Percentiles rank a stretch among this genome's conserved stretches.
These are phyloP conservation scores for Agrotis segetum DNA, from an alignment of 2,888 invertebrate species.

Conservation along the genomic window DNA sequence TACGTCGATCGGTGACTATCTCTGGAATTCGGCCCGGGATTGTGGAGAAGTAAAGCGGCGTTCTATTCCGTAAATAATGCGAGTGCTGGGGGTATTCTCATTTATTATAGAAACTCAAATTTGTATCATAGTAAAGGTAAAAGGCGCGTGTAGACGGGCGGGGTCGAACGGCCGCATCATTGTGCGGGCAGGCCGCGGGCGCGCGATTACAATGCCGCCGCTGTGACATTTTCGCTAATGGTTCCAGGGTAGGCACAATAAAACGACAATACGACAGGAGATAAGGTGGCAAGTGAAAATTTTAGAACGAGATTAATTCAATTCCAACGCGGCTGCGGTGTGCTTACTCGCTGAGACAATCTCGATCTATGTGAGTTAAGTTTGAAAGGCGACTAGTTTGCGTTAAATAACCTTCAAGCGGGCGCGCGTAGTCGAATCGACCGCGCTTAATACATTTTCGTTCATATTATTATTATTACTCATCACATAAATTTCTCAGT, in stretches of 20 bases:
- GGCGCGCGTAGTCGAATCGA: no score
- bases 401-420: no score
- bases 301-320: slow-evolving; percentile 89
- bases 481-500: no score
- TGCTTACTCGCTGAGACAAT: slow-evolving; percentile 59
- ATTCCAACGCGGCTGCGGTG: slow-evolving; percentile 73
- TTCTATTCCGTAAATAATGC: slow-evolving; percentile 76
- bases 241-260: slow-evolving; percentile 90
- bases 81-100: slow-evolving; percentile 75
- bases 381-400: slow-evolving; percentile 4
- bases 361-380: slow-evolving; percentile 22
- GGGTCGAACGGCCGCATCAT: slow-evolving; percentile 88
- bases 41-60: slow-evolving; percentile 68
- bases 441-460: no score
- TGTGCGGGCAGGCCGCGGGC: slow-evolving; percentile 86
- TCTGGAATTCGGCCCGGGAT: slow-evolving; percentile 68
- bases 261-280: slow-evolving; percentile 90
- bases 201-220: slow-evolving; percentile 88
- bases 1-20: slow-evolving; percentile 68
- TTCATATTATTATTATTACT: no score
- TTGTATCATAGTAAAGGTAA: slow-evolving; percentile 89
- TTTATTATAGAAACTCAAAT: slow-evolving; percentile 88
- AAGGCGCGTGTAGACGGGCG: slow-evolving; percentile 80
- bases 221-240: slow-evolving; percentile 91
- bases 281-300: slow-evolving; percentile 91